These are phyloP conservation scores for Mirza zaza DNA, from an alignment of 2,113 vertebrate species.

Conservation along the genomic window DNA sequence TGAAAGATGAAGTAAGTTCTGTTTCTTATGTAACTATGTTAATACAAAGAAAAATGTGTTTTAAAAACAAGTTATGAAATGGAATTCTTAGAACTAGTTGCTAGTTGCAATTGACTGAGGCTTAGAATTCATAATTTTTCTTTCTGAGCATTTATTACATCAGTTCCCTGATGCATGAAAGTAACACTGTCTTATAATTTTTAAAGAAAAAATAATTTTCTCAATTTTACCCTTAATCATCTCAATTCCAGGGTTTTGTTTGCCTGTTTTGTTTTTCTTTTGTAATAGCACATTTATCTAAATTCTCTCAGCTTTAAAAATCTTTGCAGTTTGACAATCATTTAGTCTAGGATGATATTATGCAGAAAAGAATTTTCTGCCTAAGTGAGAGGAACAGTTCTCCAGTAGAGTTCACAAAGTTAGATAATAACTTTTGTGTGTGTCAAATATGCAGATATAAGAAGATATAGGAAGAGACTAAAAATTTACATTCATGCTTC, in stretches of 20 bases:
- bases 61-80: not conserved
- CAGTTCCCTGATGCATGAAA: not conserved
- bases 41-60: not conserved
- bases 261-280: not conserved
- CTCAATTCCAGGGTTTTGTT: not conserved
- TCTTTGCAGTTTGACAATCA: not conserved
- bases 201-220: not conserved
- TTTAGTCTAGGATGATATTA: not conserved
- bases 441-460: not conserved
- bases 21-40: not conserved
- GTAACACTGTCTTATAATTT: not conserved
- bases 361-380: not conserved
- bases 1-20: not conserved
- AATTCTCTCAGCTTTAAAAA: not conserved
- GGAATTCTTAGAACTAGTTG: not conserved
- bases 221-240: not conserved
- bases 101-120: not conserved
- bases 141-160: not conserved
- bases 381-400: not conserved
- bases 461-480: not conserved
- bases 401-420: not conserved
- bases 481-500: not conserved
- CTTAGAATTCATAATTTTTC: constrained; percentile 1
- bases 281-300: not conserved
- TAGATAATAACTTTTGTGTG: not conserved